A percentile compares a stretch with the other conserved stretches of the same genome.
These are phyloP conservation scores for Pilophorus perplexus DNA, from an alignment of 2,888 invertebrate species.

Conservation along the genomic window DNA sequence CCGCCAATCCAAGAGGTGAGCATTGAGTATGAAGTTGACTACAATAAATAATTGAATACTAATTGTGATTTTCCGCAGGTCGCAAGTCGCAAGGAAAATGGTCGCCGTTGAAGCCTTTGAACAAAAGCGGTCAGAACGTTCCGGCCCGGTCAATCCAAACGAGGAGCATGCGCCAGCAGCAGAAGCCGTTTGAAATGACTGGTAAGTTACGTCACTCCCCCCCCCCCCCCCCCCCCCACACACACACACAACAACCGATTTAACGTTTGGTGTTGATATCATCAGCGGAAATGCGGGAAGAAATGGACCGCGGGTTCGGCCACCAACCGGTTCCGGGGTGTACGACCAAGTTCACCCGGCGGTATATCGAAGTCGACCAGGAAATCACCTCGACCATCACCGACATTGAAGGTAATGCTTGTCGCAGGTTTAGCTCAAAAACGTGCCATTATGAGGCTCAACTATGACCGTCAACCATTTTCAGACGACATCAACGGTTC, in stretches of 20 bases:
- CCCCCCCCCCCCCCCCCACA: no score
- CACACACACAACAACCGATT: no score
- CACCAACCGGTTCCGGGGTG: conserved; percentile 50
- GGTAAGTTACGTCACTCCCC: conserved; percentile 8
- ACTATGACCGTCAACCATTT: no score
- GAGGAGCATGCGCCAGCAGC: conserved; percentile 12
- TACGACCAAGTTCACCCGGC: conserved; percentile 65
- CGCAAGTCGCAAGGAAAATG: no score
- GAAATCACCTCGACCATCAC: conserved; percentile 69
- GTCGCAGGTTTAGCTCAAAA: background rate
- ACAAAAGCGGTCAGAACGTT: conserved; percentile 14
- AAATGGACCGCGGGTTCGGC: conserved; percentile 44
- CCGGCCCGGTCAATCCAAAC: conserved; percentile 17
- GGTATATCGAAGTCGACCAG: conserved; percentile 68
- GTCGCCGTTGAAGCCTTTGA: conserved; percentile 36
- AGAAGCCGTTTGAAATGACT: conserved; percentile 31
- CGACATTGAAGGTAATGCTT: conserved; percentile 66
- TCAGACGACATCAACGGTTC: conserved; percentile 64
- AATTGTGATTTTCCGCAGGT: no score
- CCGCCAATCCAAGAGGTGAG: conserved; percentile 13
- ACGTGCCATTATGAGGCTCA: background rate
- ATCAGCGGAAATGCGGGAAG: conserved; percentile 43
- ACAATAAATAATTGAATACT: background rate
- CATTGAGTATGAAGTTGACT: background rate
- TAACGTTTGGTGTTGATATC: no score